Evolutionary conservation across 2,888 invertebrate genomes (phyloP).

Genomic region (Argyresthia albistria): DNA sequence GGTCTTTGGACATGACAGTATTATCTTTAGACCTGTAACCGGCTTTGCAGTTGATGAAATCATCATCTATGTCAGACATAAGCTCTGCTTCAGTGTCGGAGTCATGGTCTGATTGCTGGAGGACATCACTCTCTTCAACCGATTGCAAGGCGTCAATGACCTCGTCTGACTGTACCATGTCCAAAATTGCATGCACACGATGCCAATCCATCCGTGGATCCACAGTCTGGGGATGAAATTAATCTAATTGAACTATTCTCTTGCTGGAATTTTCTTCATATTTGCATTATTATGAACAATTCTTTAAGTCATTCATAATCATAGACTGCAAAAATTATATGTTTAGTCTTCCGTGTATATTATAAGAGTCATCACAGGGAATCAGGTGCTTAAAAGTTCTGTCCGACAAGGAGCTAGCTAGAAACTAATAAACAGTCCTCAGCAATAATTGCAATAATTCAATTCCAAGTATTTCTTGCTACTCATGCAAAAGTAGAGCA

Average conservation of each 20-base stretch:
- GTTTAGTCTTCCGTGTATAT: too few relatives aligned
- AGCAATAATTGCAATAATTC: too few relatives aligned
- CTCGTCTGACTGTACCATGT: slow-evolving; percentile 56
- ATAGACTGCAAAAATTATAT: neutral
- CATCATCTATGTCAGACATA: slow-evolving; percentile 30
- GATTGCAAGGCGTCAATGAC: slow-evolving; percentile 54
- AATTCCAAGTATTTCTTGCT: too few relatives aligned
- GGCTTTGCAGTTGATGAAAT: slow-evolving; percentile 32
- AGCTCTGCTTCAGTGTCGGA: slow-evolving; percentile 54
- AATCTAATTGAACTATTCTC: slow-evolving; percentile 59
- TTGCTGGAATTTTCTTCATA: slow-evolving; percentile 12
- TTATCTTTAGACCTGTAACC: slow-evolving; percentile 47
- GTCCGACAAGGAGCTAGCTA: too few relatives aligned
- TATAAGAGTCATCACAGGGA: too few relatives aligned
- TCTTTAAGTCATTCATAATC: slow-evolving; percentile 7
- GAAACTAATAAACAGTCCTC: too few relatives aligned
- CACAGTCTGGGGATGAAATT: slow-evolving; percentile 66
- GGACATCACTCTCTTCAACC: slow-evolving; percentile 47
- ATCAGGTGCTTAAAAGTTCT: too few relatives aligned
- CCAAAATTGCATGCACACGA: slow-evolving; percentile 61
- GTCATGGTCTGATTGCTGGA: slow-evolving; percentile 53
- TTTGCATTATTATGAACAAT: neutral
- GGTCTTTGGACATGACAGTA: slow-evolving; percentile 31
- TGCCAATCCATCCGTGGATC: slow-evolving; percentile 68
- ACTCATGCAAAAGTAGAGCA: slow-evolving; percentile 10